Evolutionary conservation across 2,888 invertebrate genomes (phyloP).

Genomic region (Agonopterix alstromeriana): DNA sequence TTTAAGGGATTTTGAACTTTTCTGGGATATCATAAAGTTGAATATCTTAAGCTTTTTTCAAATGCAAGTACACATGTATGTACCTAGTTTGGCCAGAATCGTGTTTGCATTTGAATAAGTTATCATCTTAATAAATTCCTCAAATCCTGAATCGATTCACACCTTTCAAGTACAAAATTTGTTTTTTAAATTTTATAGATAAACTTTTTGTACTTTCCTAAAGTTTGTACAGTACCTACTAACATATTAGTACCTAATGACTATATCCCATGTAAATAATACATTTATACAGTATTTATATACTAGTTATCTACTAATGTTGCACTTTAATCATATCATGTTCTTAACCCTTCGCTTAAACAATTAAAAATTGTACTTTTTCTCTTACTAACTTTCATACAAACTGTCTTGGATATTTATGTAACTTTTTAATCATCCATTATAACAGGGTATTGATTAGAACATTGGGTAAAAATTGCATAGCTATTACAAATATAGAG

Average conservation of each 20-base stretch:
- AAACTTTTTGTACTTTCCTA: slow-evolving; percentile 10
- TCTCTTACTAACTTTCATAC: slow-evolving; percentile 1
- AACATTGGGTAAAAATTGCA: too few species aligned
- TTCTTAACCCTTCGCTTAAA: neutral
- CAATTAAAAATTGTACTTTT: neutral
- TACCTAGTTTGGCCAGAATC: too few species aligned
- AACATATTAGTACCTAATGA: slow-evolving; percentile 1
- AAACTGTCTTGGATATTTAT: slow-evolving; percentile 1
- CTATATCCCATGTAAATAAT: slow-evolving; percentile 31
- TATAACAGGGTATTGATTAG: too few species aligned
- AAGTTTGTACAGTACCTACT: slow-evolving; percentile 15
- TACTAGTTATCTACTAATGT: neutral
- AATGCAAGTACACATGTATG: too few species aligned
- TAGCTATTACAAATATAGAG: too few species aligned
- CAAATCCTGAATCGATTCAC: neutral
- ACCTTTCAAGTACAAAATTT: slow-evolving; percentile 42
- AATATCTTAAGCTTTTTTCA: too few species aligned
- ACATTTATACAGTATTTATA: slow-evolving; percentile 23
- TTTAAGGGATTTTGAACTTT: too few species aligned
- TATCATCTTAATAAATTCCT: neutral
- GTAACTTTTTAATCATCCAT: slow-evolving; percentile 3
- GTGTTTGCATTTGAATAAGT: neutral
- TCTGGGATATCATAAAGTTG: too few species aligned
- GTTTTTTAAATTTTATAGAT: slow-evolving; percentile 15
- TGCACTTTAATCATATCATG: slow-evolving; percentile 7